Evolutionary conservation across 2,888 invertebrate genomes (phyloP), one percentile per base, ranked within the genome.

Genomic region (Macaria notata): DNA sequence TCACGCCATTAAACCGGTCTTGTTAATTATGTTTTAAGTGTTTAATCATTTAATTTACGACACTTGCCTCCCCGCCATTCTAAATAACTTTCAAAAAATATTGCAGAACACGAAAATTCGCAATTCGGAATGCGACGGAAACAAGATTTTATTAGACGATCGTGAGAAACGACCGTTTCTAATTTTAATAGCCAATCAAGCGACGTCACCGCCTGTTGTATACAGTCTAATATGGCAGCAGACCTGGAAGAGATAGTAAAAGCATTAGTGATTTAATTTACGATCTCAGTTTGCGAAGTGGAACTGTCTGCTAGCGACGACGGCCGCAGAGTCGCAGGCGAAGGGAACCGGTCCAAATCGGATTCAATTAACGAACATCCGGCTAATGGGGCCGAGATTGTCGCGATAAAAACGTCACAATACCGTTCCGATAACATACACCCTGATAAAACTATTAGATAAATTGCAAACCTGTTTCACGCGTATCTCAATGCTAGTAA

Each of bases 281-380:
- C 59, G 63, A 71, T 63, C 51, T n/a, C 58, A 60, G 62, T 50
- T 46, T n/a, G 30, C 39, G 47, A 54, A 46, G 38, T 33, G 39
- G 38, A 3, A 41, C 31, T 46, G 31, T 49, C 46, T 44, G 19
- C 33, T n/a, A 45, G 31, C 29, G 47, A 6, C 42, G 48, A 46
- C 53, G 55, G 61, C 59, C 33, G 33, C 43, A 50, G 53, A 48
- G 45, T 49, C 56, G 47, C 50, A 60, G 41, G 51, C 61, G 55
- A 62, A 65, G 54, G 59, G 61, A 64, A 73, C 72, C 66, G 70
- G 72, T 74, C 64, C 58, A 45, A 67, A 71, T 68, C 66, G 68
- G 66, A 55, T 74, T 73, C 69, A 78, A 82, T 80, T 81, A 80
- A 77, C 71, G 70, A 66, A 70, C 75, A 79, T 83, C 80, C 80